Evolutionary conservation across 2,888 invertebrate genomes (phyloP), one percentile per base, ranked within the genome.

Genomic region (Carabus problematicus): DNA sequence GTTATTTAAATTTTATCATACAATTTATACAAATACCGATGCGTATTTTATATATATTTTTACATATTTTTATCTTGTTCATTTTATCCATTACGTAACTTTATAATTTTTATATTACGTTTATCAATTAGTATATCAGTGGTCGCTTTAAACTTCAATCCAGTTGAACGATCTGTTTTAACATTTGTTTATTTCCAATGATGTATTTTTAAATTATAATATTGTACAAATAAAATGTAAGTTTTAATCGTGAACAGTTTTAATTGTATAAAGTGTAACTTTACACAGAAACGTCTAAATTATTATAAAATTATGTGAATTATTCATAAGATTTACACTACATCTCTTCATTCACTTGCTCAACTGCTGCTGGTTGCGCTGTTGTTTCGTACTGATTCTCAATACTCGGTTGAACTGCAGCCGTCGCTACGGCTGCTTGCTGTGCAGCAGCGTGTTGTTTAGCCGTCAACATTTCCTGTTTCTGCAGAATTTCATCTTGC

Each of bases 401-500:
- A 8, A 55, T 42, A 18, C 52, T 39, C 29, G 66, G 29, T 8
- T 47, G 52, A 41, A 43, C 18, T 42, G 70, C 12, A 8, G 59
- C 43, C 12, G 56, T 29, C 29, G 66, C 41, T 8, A 47, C 52
- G 16, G 47, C 18, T 42, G 70, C 12, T 42, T 41, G 16, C 16
- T 58, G 54, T 16, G 56, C 12, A 39, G 62, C 11, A 2, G 8
- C 66, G 47, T 71, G 64, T 40, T 75, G 74, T 18, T 72, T 12
- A 54, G 75, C 71, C 12, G 72, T 64, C 60, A 77, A 73, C 39
- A 75, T 72, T 40, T 77, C 77, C 72, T 81, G 80, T 52, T 81
- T 71, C 71, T 82, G 78, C 70, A 82, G 81, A 58, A 87, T 79
- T 74, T 91, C 87, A 2, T 88, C 85, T 73, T 91, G 89, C 0